Evolutionary conservation across 2,888 invertebrate genomes (phyloP).

Genomic region (Mechanitis messenoides): DNA sequence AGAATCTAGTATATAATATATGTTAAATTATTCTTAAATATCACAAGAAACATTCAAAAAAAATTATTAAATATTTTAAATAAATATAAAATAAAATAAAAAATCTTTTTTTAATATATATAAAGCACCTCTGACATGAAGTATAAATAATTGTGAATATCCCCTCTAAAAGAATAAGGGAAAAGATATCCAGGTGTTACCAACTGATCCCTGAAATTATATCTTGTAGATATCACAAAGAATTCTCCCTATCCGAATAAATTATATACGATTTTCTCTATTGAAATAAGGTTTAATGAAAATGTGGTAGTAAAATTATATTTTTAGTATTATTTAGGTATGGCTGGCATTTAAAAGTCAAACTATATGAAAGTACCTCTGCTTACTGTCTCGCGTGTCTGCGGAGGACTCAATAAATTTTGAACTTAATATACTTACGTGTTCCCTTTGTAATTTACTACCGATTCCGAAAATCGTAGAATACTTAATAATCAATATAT

Average conservation of each 20-base stretch:
- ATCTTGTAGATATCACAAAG: slow-evolving; percentile 61
- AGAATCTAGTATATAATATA: no score
- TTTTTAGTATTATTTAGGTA: neutral
- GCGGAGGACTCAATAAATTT: slow-evolving; percentile 28
- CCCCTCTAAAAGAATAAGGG: slow-evolving; percentile 41
- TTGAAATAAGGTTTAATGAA: no score
- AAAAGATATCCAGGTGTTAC: slow-evolving; percentile 63
- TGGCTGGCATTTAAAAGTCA: slow-evolving; percentile 30
- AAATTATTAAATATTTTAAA: neutral
- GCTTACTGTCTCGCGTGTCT: slow-evolving; percentile 27
- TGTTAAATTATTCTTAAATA: no score
- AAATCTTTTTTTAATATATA: neutral
- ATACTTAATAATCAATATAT: neutral
- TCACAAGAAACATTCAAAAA: no score
- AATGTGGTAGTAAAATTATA: neutral
- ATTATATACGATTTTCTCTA: slow-evolving; percentile 44
- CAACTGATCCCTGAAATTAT: slow-evolving; percentile 63
- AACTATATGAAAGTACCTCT: slow-evolving; percentile 24
- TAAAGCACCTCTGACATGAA: neutral
- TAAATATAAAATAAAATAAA: neutral
- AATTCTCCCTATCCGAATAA: slow-evolving; percentile 62
- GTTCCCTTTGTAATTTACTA: slow-evolving; percentile 24
- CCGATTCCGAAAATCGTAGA: slow-evolving; percentile 8
- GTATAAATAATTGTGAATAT: slow-evolving; percentile 18
- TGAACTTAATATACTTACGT: slow-evolving; percentile 32